phyloP scores from a whole-genome alignment of 2,888 invertebrate species.

The Falcaria lacertinaria region DNA sequence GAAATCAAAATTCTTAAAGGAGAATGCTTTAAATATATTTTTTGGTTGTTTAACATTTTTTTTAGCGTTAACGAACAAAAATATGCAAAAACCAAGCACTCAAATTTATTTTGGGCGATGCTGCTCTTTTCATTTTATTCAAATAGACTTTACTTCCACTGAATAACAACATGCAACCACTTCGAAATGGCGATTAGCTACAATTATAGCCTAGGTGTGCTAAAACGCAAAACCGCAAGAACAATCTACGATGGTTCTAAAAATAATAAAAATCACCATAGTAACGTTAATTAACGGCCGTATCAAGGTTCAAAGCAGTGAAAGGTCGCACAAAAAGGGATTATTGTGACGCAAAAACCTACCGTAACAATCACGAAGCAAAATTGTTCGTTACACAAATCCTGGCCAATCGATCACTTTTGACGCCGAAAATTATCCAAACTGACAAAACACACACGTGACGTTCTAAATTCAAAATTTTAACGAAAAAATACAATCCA shows the following conservation, averaged over 20 bases:
- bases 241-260: not conserved
- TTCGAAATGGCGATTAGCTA: too few species aligned
- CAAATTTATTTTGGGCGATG: too few species aligned
- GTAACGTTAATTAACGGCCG: not conserved
- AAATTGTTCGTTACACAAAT: conserved; percentile 12
- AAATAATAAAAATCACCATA: not conserved
- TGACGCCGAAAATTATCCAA: conserved; percentile 10
- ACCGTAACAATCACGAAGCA: conserved; percentile 12
- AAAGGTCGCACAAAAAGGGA: not conserved
- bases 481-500: conserved; percentile 10
- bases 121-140: too few species aligned
- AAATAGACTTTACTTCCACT: too few species aligned
- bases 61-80: too few species aligned
- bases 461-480: conserved; percentile 8
- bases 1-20: too few species aligned
- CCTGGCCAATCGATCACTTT: conserved; percentile 22
- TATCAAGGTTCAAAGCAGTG: conserved; percentile 2
- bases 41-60: too few species aligned
- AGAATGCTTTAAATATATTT: too few species aligned
- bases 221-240: not conserved
- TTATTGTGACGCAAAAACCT: conserved; percentile 5
- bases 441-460: conserved; percentile 12
- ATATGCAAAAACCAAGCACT: too few species aligned
- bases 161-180: too few species aligned
- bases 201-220: too few species aligned